Evolutionary conservation across 2,113 vertebrate genomes (phyloP).

Genomic region (Nycticebus coucang): DNA sequence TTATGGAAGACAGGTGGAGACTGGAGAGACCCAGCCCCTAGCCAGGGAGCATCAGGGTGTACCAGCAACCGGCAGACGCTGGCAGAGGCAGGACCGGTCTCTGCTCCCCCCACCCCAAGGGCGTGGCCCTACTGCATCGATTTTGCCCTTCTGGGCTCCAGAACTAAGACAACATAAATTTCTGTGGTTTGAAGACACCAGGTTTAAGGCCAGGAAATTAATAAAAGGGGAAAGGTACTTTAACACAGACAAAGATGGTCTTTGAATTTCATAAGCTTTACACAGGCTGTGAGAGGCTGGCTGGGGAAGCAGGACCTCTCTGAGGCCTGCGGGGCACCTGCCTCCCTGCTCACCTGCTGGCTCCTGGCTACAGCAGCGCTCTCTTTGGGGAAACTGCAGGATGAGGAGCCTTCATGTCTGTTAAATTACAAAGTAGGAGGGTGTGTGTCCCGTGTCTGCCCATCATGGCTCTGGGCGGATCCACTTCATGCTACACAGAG

Average conservation of each 20-base stretch:
- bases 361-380: fast-evolving
- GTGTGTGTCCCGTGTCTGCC: fast-evolving
- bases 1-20: fast-evolving
- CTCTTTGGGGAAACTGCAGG: neutral
- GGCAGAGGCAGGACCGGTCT: fast-evolving
- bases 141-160: neutral
- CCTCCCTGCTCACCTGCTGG: fast-evolving
- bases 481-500: fast-evolving
- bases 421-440: fast-evolving
- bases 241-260: neutral
- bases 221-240: neutral
- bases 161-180: neutral
- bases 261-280: neutral
- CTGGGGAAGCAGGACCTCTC: neutral
- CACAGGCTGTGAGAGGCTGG: neutral
- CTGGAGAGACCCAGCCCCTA: fast-evolving
- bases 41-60: neutral
- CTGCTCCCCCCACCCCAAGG: too few species aligned
- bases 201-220: neutral
- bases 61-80: fast-evolving
- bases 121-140: too few species aligned
- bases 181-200: neutral
- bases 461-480: neutral
- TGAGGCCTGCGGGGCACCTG: fast-evolving
- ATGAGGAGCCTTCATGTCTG: neutral